Evolutionary conservation across 2,113 vertebrate genomes (phyloP), one percentile per base, ranked within the genome.

Genomic region (Prochilodus magdalenae): DNA sequence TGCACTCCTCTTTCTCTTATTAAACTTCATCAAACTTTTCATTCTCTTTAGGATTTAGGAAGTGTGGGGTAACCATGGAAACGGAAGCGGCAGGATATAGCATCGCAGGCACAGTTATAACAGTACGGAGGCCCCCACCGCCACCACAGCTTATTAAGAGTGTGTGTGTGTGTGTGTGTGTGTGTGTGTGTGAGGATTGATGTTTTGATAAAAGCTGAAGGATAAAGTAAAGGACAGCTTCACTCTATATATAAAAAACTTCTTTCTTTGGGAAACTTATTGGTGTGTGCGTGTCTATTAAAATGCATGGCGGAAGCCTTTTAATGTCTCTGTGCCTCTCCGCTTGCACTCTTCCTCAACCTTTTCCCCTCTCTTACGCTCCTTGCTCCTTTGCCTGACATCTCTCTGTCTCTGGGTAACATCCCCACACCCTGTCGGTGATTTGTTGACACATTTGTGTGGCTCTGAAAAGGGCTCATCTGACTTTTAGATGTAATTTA

Each of bases 401-500:
- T 5, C 12, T 30, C 59, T 81, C 33, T 75, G 60, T 77, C 44
- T 18, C 77, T 53, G 65, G 20, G 51, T 36, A 73, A 79, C 66
- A 76, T 87, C 80, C 55, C 15, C 76, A 86, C 63, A 63, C 76
- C 82, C 79, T 84, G 73, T 83, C 80, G 24, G 85, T 6, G 66
- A 90, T 81, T 82, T 86, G 86, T 89, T 86, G 88, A 91, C 87
- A 88, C 87, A 90, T 91, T 92, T 90, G 88, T 90, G 89, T 89
- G 88, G 84, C 86, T 86, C 73, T 87, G 88, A 87, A 80, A 91
- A 89, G 89, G 88, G 85, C 91, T 92, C 90, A 93, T 93, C 89
- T 93, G 91, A 93, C 92, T 92, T 93, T 93, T 88, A 92, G 92
- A 92, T 93, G 92, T 91, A 93, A 93, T 93, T 92, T 92, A 90